phyloP scores from a whole-genome alignment of 1,140 invertebrate species.

The Papilio helenus region DNA sequence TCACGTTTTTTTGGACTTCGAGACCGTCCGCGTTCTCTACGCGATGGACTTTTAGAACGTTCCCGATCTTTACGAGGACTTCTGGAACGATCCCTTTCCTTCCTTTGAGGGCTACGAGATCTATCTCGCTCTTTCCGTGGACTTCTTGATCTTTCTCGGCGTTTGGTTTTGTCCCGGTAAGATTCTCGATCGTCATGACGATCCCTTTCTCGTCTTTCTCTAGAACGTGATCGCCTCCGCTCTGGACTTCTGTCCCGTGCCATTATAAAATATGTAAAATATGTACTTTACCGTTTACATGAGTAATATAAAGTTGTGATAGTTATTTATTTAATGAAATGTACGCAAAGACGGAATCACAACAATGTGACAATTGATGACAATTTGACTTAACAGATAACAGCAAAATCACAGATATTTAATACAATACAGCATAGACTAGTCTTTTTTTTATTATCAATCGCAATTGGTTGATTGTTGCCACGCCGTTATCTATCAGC shows the following conservation, averaged over 20 bases:
- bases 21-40: slow-evolving; percentile 63
- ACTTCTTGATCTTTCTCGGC: slow-evolving; percentile 66
- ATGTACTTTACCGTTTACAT: slow-evolving; percentile 5
- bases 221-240: slow-evolving; percentile 69
- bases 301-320: neutral
- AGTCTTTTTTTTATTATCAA: neutral
- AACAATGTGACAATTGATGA: neutral
- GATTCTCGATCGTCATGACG: slow-evolving; percentile 72
- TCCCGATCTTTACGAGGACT: slow-evolving; percentile 59
- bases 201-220: slow-evolving; percentile 70
- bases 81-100: slow-evolving; percentile 60
- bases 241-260: slow-evolving; percentile 69
- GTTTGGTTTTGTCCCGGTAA: slow-evolving; percentile 70
- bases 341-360: neutral
- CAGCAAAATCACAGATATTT: neutral
- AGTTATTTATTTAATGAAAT: neutral
- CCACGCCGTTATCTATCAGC: neutral
- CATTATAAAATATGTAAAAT: slow-evolving; percentile 50
- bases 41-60: slow-evolving; percentile 56
- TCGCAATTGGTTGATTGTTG: neutral
- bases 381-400: neutral
- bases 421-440: too few species aligned
- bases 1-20: slow-evolving; percentile 72
- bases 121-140: slow-evolving; percentile 65
- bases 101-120: slow-evolving; percentile 58